Conservation (phyloP, 2,797 vertebrate genomes). For the Adelosebastes latens region DNA sequence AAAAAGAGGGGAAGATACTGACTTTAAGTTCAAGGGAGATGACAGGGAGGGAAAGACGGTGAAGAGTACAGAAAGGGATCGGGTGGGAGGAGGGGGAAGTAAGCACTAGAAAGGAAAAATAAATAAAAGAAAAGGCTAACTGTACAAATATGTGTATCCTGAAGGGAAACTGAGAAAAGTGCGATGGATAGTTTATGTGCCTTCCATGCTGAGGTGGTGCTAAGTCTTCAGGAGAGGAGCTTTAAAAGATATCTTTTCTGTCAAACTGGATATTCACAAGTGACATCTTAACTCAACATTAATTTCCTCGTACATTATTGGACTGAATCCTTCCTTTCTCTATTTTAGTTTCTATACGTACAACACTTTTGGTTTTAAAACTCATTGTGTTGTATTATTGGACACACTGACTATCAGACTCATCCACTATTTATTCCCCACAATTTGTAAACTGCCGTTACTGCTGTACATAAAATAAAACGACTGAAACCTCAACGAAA, state of each 20-base stretch:
- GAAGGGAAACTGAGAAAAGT: constrained; percentile 45
- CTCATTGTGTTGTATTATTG: not conserved
- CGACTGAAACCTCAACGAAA: not conserved
- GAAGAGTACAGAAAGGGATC: constrained; percentile 30
- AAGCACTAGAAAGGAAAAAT: constrained; percentile 32
- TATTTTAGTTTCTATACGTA: not conserved
- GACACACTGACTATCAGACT: not conserved
- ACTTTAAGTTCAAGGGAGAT: constrained; percentile 42
- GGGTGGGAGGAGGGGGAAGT: constrained; percentile 19
- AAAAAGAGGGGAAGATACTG: constrained; percentile 1
- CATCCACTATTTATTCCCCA: not conserved
- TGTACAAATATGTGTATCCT: constrained; percentile 21
- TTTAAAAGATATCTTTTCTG: constrained; percentile 4
- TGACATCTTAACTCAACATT: not conserved
- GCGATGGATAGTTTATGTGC: constrained; percentile 45
- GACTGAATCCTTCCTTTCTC: not conserved
- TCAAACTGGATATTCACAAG: not conserved
- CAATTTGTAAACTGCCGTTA: not conserved
- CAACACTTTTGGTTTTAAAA: not conserved
- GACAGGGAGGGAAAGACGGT: constrained; percentile 14
- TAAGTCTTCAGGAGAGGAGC: constrained; percentile 24
- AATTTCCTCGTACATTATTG: not conserved
- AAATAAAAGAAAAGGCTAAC: constrained; percentile 53
- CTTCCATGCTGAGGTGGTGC: constrained; percentile 20
- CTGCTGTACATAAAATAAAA: not conserved